These are phyloP conservation scores for Scytalopus superciliaris DNA, from an alignment of 2,113 vertebrate species.

Conservation along the genomic window DNA sequence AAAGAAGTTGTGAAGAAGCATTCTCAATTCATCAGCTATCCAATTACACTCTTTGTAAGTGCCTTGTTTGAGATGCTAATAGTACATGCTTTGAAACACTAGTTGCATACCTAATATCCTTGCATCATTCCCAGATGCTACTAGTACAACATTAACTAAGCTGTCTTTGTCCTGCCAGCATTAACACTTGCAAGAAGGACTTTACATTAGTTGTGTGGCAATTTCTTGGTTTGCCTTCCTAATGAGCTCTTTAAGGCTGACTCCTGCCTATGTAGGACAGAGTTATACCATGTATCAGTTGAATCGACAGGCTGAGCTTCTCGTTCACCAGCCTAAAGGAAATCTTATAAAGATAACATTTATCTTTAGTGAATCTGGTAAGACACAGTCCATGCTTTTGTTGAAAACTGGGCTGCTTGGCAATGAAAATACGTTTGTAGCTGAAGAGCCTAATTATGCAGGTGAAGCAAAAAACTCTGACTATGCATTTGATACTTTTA, in stretches of 20 bases:
- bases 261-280: background rate
- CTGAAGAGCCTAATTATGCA: background rate
- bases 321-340: background rate
- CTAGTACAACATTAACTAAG: background rate
- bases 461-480: background rate
- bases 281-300: background rate
- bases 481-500: background rate
- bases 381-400: background rate
- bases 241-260: background rate
- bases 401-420: slow-evolving; percentile 50
- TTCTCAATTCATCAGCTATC: slow-evolving; percentile 81
- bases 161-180: background rate
- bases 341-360: background rate
- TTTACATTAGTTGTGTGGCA: background rate
- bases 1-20: slow-evolving; percentile 81
- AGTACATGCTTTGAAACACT: slow-evolving; percentile 33
- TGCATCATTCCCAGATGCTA: slow-evolving; percentile 11
- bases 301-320: background rate
- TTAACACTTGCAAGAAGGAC: background rate
- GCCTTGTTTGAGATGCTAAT: slow-evolving; percentile 37
- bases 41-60: slow-evolving; percentile 78
- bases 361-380: background rate
- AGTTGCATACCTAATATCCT: slow-evolving; percentile 33
- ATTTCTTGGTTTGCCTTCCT: background rate
- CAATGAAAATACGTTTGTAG: slow-evolving; percentile 66